Evolutionary conservation across 2,797 vertebrate genomes (phyloP).

Genomic region (Mico argentatus): DNA sequence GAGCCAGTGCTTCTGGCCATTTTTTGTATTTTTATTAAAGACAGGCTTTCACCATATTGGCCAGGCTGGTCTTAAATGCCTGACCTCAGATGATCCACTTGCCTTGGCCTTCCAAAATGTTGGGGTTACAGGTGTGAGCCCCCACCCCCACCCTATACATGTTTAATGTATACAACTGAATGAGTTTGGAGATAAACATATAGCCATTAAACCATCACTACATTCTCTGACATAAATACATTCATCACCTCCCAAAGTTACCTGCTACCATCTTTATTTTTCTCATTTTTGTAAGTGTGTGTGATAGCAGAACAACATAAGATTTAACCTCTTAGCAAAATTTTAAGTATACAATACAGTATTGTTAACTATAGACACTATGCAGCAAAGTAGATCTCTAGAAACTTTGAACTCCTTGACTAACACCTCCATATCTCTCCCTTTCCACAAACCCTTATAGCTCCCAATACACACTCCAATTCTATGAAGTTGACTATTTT

Average conservation of each 20-base stretch:
- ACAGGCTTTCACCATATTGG: no score
- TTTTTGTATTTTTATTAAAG: no score
- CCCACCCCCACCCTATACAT: no score
- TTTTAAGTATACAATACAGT: not conserved
- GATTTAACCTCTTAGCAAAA: not conserved
- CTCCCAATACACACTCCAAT: not conserved
- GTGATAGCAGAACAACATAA: not conserved
- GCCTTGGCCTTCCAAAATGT: no score
- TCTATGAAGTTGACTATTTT: not conserved
- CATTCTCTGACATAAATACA: not conserved
- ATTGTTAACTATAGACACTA: not conserved
- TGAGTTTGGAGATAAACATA: no score
- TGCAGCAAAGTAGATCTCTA: not conserved
- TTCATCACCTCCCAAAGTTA: not conserved
- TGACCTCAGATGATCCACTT: no score
- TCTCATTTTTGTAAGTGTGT: not conserved
- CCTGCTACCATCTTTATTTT: not conserved
- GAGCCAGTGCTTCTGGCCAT: no score
- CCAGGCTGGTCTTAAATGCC: no score
- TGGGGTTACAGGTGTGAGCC: no score
- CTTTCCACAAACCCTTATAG: not conserved
- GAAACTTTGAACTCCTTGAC: not conserved
- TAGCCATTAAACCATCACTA: not conserved
- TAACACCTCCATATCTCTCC: not conserved
- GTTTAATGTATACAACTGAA: not conserved